phyloP scores from a whole-genome alignment of 2,113 vertebrate species.

The Camelus bactrianus region DNA sequence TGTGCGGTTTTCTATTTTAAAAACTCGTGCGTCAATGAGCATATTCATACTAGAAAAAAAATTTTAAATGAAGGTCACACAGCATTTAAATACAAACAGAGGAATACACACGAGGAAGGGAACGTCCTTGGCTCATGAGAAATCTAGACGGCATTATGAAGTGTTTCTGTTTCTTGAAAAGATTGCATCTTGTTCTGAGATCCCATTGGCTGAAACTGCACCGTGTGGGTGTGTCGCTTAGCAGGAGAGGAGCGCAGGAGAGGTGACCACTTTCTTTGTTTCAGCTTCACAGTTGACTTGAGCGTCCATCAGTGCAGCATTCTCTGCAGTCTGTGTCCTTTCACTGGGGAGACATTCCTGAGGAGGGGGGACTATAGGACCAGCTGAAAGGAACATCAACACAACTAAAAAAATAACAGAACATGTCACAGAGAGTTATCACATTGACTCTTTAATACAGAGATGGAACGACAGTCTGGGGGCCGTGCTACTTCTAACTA shows the following conservation, averaged over 20 bases:
- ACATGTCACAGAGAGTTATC: conserved; percentile 57
- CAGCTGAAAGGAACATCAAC: conserved; percentile 54
- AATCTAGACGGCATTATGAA: not conserved
- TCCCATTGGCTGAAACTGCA: not conserved
- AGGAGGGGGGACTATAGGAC: conserved; percentile 55
- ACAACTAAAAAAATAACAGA: conserved; percentile 76
- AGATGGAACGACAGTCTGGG: not conserved
- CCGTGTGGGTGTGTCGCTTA: conserved; percentile 47
- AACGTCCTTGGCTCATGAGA: not conserved
- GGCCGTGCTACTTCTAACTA: not conserved
- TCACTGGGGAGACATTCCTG: conserved; percentile 62
- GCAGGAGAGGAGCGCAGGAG: conserved; percentile 38
- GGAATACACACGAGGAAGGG: conserved; percentile 51
- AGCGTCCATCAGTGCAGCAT: not conserved
- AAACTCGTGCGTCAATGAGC: not conserved
- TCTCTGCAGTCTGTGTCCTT: conserved; percentile 29
- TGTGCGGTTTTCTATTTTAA: not conserved
- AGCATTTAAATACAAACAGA: conserved; percentile 61
- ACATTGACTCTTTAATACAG: conserved; percentile 51
- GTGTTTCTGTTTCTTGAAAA: conserved; percentile 53
- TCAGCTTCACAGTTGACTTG: conserved; percentile 71
- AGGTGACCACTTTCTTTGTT: conserved; percentile 65
- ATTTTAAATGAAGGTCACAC: conserved; percentile 24
- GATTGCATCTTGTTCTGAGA: conserved; percentile 45
- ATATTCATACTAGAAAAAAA: not conserved